Evolutionary conservation across 1,140 invertebrate species (phyloP), one percentile per base, ranked within the genome.

Genomic region (Polypedilum pembai): DNA sequence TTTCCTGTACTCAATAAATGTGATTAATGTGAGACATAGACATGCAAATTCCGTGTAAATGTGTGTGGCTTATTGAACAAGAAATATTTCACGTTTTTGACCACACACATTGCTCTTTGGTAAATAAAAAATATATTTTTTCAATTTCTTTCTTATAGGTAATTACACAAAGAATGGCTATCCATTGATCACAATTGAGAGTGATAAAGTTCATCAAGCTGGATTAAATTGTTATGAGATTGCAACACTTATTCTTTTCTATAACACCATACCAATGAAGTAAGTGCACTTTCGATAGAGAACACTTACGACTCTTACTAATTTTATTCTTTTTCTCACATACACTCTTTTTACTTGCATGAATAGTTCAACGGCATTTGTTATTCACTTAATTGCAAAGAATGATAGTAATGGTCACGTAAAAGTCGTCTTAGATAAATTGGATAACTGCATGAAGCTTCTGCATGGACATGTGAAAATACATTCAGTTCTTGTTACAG

Each of bases 161-260:
- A 83, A 83, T 17, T 76, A 77, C 18, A 83, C 84, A 76, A 77
- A 81, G 65, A 79, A 83, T 77, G 85, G 84, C 77, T 78, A 85
- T 78, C 83, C 85, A 73, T 81, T 87, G 76, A 82, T 87, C 65
- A 80, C 84, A 63, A 85, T 85, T 75, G 85, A 86, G 76, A 83
- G 84, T 5, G 83, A 83, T 75, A 83, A 80, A 76, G 83, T 87
- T 75, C 78, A 80, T 33, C 79, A 80, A 76, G 83, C 85, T 63
- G 83, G 83, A 41, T 79, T 87, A 33, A 85, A 85, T 76, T 85
- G 85, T 77, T 84, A 86, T 74, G 85, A 87, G 80, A 80, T 86
- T 74, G 86, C 85, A 72, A 85, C 85, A 74, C 77, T 86, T 75
- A 76, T 87, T 72, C 79, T 87, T 73, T 87, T 86, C 81, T 87